A percentile compares a stretch with the other conserved stretches of the same genome.
These are phyloP conservation scores for Chloromyia formosa DNA, from an alignment of 2,888 invertebrate species.

Conservation along the genomic window DNA sequence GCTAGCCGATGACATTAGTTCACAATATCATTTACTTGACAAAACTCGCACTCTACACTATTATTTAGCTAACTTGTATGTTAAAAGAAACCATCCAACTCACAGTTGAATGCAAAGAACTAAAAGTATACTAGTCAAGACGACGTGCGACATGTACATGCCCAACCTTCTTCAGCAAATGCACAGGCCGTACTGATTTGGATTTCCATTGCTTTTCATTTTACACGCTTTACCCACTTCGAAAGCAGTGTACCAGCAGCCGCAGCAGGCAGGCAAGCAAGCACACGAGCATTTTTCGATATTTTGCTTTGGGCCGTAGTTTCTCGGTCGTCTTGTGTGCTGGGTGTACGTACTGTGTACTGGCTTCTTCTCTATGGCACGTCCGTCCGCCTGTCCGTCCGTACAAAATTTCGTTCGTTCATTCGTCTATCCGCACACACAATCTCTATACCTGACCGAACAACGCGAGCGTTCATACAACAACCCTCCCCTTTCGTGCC, in stretches of 20 bases:
- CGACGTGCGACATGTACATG: conserved; percentile 48
- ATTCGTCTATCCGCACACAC: conserved; percentile 15
- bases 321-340: conserved; percentile 2
- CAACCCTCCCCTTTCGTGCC: neutral
- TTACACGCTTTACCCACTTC: conserved; percentile 41
- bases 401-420: neutral
- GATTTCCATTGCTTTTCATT: conserved; percentile 46
- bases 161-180: conserved; percentile 55
- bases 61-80: conserved; percentile 6
- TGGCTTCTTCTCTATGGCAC: conserved; percentile 24
- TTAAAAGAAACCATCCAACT: conserved; percentile 1
- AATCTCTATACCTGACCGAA: conserved; percentile 35
- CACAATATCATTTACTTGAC: neutral
- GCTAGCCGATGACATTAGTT: neutral
- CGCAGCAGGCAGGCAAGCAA: no score
- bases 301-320: conserved; percentile 36
- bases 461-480: neutral
- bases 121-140: neutral
- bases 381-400: conserved; percentile 2
- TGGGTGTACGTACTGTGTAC: no score
- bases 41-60: conserved; percentile 7
- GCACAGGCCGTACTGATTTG: conserved; percentile 56
- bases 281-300: conserved; percentile 38
- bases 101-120: neutral
- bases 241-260: conserved; percentile 1